Evolutionary conservation across 2,888 invertebrate species (phyloP).

Genomic region (Urechis unicinctus): DNA sequence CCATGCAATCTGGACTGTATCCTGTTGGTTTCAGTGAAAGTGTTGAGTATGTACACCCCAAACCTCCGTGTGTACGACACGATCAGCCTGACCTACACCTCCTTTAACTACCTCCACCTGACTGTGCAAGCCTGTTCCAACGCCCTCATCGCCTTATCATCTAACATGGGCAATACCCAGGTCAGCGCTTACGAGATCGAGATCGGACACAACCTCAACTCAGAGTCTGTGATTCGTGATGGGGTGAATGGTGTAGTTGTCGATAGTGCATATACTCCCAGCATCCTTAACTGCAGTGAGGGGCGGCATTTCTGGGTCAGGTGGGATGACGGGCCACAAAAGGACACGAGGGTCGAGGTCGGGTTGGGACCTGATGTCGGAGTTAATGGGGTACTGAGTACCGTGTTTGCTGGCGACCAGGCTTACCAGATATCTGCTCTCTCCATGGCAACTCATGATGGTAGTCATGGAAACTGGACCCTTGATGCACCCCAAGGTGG

Average conservation of each 20-base stretch:
- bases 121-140: not conserved
- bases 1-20: too few relatives aligned
- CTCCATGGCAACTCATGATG: not conserved
- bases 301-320: slow-evolving; percentile 1
- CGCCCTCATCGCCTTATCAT: not conserved
- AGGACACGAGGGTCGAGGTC: not conserved
- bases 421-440: not conserved
- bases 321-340: not conserved
- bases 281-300: slow-evolving; percentile 2
- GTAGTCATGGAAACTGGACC: too few relatives aligned
- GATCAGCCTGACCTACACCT: not conserved
- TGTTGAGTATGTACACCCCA: too few relatives aligned
- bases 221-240: not conserved
- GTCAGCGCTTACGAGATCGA: not conserved
- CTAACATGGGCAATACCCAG: not conserved
- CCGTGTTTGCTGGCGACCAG: not conserved
- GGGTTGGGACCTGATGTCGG: not conserved
- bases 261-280: not conserved
- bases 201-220: not conserved
- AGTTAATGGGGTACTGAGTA: not conserved
- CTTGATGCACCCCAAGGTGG: not conserved
- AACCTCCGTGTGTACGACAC: too few relatives aligned
- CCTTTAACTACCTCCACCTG: not conserved
- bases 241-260: not conserved
- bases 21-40: too few relatives aligned